phyloP scores from a whole-genome alignment of 1,140 invertebrate species.

The Portunus trituberculatus region DNA sequence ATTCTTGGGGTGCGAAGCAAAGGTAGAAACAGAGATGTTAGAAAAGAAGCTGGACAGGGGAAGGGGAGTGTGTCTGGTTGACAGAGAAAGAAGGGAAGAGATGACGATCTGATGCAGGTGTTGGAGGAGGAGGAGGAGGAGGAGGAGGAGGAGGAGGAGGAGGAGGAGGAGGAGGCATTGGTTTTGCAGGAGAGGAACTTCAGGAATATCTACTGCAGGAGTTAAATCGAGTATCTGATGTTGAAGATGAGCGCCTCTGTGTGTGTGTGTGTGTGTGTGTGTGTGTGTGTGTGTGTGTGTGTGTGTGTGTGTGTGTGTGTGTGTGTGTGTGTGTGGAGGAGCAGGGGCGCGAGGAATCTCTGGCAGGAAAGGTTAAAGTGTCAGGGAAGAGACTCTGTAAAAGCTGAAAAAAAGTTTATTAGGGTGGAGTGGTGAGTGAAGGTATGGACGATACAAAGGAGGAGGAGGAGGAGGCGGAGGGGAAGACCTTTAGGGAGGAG shows the following conservation, averaged over 20 bases:
- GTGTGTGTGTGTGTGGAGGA: neutral
- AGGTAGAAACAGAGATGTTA: too few species aligned
- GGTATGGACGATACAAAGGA: neutral
- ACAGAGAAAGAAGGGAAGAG: neutral
- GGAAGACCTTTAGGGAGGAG: neutral
- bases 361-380: neutral
- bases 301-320: neutral
- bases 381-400: neutral
- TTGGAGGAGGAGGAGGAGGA: neutral
- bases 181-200: neutral
- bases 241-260: neutral
- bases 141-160: neutral
- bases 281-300: neutral
- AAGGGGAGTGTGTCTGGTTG: too few species aligned
- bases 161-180: neutral
- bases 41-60: neutral
- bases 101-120: neutral
- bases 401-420: neutral
- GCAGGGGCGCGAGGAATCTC: neutral
- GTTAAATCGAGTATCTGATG: neutral
- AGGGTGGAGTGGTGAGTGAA: neutral
- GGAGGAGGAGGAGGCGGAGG: neutral
- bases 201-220: neutral
- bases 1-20: too few species aligned
- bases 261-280: neutral